Percentiles rank a stretch among this genome's conserved stretches.
Evolutionary conservation across 2,888 invertebrate genomes (phyloP).

Genomic region (Mythimna vitellina): DNA sequence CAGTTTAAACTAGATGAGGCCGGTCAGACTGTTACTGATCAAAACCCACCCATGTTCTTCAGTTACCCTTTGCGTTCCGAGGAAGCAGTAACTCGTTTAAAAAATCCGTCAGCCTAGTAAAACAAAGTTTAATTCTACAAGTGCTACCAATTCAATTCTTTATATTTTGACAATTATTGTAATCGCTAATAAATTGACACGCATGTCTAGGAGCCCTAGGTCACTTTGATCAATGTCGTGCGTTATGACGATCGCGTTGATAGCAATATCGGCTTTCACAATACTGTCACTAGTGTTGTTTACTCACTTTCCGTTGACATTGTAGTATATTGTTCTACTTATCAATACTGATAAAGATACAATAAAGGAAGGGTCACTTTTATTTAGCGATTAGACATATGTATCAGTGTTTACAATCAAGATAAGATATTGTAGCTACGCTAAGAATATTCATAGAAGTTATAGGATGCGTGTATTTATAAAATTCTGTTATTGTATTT

Average conservation of each 20-base stretch:
- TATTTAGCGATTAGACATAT: constrained; percentile 24
- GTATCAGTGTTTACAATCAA: constrained; percentile 45
- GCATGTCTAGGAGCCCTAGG: not conserved
- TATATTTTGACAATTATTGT: not conserved
- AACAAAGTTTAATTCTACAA: not conserved
- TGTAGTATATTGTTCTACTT: constrained; percentile 7
- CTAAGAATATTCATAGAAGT: not conserved
- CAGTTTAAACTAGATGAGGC: too few relatives aligned
- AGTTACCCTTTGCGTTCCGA: too few relatives aligned
- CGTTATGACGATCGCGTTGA: not conserved
- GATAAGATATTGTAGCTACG: constrained; percentile 36
- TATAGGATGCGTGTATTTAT: not conserved
- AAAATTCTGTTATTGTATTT: not conserved
- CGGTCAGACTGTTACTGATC: too few relatives aligned
- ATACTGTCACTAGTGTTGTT: constrained; percentile 8
- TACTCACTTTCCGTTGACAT: constrained; percentile 25
- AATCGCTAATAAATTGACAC: not conserved
- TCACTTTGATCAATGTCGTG: not conserved
- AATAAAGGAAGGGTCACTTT: constrained; percentile 36
- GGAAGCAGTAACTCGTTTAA: too few relatives aligned
- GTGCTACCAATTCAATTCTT: not conserved
- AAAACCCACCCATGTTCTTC: too few relatives aligned
- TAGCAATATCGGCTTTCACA: constrained; percentile 8
- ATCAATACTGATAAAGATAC: constrained; percentile 36
- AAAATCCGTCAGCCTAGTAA: too few relatives aligned